Percentiles rank a stretch among this genome's conserved stretches.
These are phyloP conservation scores for Apis dorsata DNA, from an alignment of 1,140 invertebrate genomes.

Conservation along the genomic window DNA sequence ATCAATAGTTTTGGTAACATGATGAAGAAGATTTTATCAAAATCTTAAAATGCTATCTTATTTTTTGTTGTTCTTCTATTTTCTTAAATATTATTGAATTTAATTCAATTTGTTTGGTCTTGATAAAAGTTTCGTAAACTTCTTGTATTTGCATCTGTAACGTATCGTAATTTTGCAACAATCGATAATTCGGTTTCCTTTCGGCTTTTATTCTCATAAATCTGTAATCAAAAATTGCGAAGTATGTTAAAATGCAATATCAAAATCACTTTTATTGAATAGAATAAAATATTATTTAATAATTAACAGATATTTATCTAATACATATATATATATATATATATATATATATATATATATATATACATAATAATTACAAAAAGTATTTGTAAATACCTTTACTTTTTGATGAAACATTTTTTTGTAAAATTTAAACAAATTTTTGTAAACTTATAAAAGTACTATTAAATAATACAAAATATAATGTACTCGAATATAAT, in stretches of 20 bases:
- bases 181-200: constrained; percentile 1
- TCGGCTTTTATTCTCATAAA: background rate
- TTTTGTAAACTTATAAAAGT: too few species aligned
- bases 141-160: constrained; percentile 33
- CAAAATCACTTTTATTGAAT: background rate
- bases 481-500: too few species aligned
- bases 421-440: too few species aligned
- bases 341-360: too few species aligned
- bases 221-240: constrained; percentile 27
- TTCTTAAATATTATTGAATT: background rate
- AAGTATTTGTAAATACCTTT: too few species aligned
- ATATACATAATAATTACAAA: too few species aligned
- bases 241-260: background rate
- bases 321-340: too few species aligned
- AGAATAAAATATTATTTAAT: background rate
- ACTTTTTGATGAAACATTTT: too few species aligned
- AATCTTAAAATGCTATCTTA: background rate
- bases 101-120: constrained; percentile 12
- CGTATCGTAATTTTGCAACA: constrained; percentile 25
- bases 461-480: too few species aligned
- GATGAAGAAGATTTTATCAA: constrained; percentile 11
- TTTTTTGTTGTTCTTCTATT: background rate
- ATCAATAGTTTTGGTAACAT: constrained; percentile 7
- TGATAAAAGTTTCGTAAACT: background rate
- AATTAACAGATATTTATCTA: background rate